phyloP scores from a whole-genome alignment of 1,140 invertebrate species.

The Mylabris phalerata region DNA sequence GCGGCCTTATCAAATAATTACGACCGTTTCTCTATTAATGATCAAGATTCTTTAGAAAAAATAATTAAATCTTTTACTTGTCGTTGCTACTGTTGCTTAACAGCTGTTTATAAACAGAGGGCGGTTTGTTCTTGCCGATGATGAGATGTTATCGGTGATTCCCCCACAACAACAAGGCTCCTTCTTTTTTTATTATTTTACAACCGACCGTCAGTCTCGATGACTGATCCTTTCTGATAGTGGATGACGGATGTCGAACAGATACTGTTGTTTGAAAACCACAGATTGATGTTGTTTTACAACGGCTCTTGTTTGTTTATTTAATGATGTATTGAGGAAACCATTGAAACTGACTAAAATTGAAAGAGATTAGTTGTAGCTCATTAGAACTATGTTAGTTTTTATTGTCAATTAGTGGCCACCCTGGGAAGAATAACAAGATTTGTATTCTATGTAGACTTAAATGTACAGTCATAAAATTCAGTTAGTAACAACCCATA shows the following conservation, averaged over 20 bases:
- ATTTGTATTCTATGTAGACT: not conserved
- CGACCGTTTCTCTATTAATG: slow-evolving; percentile 18
- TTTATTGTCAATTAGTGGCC: not conserved
- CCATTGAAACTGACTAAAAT: not conserved
- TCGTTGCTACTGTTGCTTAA: slow-evolving; percentile 16
- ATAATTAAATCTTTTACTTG: slow-evolving; percentile 23
- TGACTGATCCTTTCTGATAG: slow-evolving; percentile 11
- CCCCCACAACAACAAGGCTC: not conserved
- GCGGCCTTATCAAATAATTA: slow-evolving; percentile 29
- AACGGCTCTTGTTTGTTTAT: not conserved
- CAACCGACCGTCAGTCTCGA: not conserved
- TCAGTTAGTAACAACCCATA: slow-evolving; percentile 10
- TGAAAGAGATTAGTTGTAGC: not conserved
- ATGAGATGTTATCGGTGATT: slow-evolving; percentile 21
- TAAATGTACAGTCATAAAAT: slow-evolving; percentile 3
- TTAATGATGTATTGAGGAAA: not conserved
- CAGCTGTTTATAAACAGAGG: slow-evolving; percentile 16
- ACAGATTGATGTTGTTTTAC: slow-evolving; percentile 11
- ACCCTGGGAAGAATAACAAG: slow-evolving; percentile 5
- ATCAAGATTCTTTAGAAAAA: slow-evolving; percentile 21
- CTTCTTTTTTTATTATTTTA: too few species aligned
- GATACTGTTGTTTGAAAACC: not conserved
- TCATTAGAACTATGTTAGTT: too few species aligned
- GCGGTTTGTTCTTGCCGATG: slow-evolving; percentile 16
- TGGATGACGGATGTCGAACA: slow-evolving; percentile 9